phyloP scores from a whole-genome alignment of 2,888 invertebrate genomes.

The Ochropleura plecta region DNA sequence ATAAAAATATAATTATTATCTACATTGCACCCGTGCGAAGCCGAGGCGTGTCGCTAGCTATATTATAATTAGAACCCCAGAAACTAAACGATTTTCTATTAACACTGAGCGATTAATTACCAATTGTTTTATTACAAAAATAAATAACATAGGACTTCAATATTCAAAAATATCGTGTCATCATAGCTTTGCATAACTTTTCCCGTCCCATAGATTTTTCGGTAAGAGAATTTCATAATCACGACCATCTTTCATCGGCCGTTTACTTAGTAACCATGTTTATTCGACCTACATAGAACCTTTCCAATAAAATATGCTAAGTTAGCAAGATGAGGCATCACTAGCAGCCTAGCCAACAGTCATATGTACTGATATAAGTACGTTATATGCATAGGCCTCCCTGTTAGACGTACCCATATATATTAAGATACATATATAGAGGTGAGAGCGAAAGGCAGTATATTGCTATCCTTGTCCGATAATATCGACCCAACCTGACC shows the following conservation, averaged over 20 bases:
- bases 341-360: background rate
- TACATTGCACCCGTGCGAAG: too few relatives aligned
- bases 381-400: background rate
- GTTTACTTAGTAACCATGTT: background rate
- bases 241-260: too few relatives aligned
- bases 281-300: background rate
- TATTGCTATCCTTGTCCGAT: slow-evolving; percentile 23
- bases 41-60: too few relatives aligned
- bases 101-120: background rate
- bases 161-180: too few relatives aligned
- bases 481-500: slow-evolving; percentile 47
- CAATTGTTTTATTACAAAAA: too few relatives aligned
- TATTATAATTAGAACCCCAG: too few relatives aligned
- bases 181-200: too few relatives aligned
- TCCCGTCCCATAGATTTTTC: too few relatives aligned
- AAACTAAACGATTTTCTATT: background rate
- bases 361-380: background rate
- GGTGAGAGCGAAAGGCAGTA: slow-evolving; percentile 11
- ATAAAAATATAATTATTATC: too few relatives aligned
- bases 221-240: too few relatives aligned
- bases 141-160: too few relatives aligned
- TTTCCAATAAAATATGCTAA: background rate
- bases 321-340: background rate
- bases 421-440: background rate
- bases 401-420: background rate